phyloP scores from a whole-genome alignment of 2,888 invertebrate species.

The Rutpela maculata region DNA sequence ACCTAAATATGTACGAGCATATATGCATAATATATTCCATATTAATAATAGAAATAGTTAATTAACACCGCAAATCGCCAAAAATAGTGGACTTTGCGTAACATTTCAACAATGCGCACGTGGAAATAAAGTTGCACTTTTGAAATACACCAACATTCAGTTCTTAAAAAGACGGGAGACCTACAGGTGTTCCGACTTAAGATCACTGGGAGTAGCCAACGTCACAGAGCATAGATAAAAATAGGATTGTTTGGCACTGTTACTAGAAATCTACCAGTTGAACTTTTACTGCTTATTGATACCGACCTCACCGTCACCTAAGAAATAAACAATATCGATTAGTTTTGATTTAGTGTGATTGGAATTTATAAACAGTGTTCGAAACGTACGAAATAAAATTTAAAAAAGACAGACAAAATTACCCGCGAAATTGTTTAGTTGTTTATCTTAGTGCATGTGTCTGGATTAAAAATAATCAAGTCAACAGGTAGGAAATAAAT shows the following conservation, averaged over 20 bases:
- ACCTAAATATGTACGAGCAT: slow-evolving; percentile 8
- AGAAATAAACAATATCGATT: slow-evolving; percentile 27
- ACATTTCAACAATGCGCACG: slow-evolving; percentile 28
- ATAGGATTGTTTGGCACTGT: slow-evolving; percentile 70
- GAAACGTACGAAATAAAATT: not conserved
- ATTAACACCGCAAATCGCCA: slow-evolving; percentile 7
- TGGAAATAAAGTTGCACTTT: slow-evolving; percentile 35
- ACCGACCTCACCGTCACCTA: slow-evolving; percentile 49
- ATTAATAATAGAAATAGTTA: slow-evolving; percentile 33
- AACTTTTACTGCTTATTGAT: slow-evolving; percentile 63
- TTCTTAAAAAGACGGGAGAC: slow-evolving; percentile 29
- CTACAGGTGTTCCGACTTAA: slow-evolving; percentile 51
- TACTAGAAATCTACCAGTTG: slow-evolving; percentile 67
- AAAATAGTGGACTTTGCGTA: slow-evolving; percentile 34
- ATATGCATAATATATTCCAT: slow-evolving; percentile 1
- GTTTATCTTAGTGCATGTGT: slow-evolving; percentile 31
- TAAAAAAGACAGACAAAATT: not conserved
- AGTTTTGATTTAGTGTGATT: slow-evolving; percentile 9
- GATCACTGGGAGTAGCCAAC: slow-evolving; percentile 54
- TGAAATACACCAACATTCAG: slow-evolving; percentile 17
- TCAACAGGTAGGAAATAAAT: slow-evolving; percentile 46
- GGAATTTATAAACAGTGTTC: slow-evolving; percentile 3
- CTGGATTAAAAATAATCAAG: slow-evolving; percentile 22
- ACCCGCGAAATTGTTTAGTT: slow-evolving; percentile 4
- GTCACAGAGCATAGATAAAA: slow-evolving; percentile 67